Base-by-base conservation (phyloP, 2,888 invertebrate genomes). In the Tuberolachnus salignus region DNA sequence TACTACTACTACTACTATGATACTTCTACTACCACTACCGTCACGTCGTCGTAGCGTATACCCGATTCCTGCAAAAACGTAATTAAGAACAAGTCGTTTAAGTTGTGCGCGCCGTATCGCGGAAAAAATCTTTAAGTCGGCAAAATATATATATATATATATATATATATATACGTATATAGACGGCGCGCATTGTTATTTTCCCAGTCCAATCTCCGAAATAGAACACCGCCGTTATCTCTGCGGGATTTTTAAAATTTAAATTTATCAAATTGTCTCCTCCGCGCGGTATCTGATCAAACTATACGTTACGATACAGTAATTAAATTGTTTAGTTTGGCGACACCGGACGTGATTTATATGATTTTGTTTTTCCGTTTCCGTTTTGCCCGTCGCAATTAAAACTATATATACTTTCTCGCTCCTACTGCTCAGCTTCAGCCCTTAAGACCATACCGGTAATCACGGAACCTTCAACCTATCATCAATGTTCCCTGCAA, bases 21-120 rank as follows among this genome's bases (percentile, higher is more conserved):
- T 34, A 34, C 34, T 34, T 34, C 34, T 34, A 13, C 66, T n/a
- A 21, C 53, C 19, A 13, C 72, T 19, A n/a, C 49, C 49, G 49
- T 26, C 61, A 55, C 63, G n/a, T 51, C 42, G 51, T 61, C 42
- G 51, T 53, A 74, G 51, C 51, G n/a, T 21, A n/a, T 34, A n/a
- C 34, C 34, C 51, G 61, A 73, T 74, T 74, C 73, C 73, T 74
- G 73, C 34, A 6, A 34, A 53, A 64, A 74, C 63, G 73, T 74
- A 74, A 74, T 74, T 74, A 74, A 74, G 73, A 74, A 64, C 73
- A 44, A 74, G 73, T 74, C 73, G 73, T 74, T 74, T 64, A 74
- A 74, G 63, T 64, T 64, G 42, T 21, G 63, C 73, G 34, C 34
- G 34, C 3, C 34, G 73, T 74, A 74, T 74, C 73, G 63, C 13